phyloP scores from a whole-genome alignment of 2,888 invertebrate species.

The Caenorhabditis auriculariae region DNA sequence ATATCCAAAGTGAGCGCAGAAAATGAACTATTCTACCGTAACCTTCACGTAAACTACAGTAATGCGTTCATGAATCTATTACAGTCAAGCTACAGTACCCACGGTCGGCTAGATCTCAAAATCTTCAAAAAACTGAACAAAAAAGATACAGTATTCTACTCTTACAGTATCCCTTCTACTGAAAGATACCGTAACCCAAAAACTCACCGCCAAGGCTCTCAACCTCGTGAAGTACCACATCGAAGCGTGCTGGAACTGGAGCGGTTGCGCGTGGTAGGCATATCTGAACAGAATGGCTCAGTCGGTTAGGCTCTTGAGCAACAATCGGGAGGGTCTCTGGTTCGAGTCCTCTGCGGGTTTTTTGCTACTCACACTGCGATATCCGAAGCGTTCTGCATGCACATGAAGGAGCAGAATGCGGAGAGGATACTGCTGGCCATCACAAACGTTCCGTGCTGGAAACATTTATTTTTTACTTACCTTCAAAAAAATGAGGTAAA shows the following conservation, averaged over 20 bases:
- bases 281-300: slow-evolving; percentile 14
- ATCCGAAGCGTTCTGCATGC: slow-evolving; percentile 26
- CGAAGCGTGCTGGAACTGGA: slow-evolving; percentile 38
- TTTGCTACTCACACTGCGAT: slow-evolving; percentile 8
- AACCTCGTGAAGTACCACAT: slow-evolving; percentile 34
- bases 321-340: too few relatives aligned
- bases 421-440: slow-evolving; percentile 16
- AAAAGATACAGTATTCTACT: too few relatives aligned
- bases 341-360: neutral
- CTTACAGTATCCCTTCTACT: too few relatives aligned
- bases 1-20: too few relatives aligned
- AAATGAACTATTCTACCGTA: too few relatives aligned
- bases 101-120: too few relatives aligned
- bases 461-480: neutral
- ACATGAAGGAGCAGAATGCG: slow-evolving; percentile 26
- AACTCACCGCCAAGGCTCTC: slow-evolving; percentile 14
- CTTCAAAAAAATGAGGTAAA: neutral
- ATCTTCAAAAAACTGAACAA: too few relatives aligned
- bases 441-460: slow-evolving; percentile 34
- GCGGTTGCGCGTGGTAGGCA: slow-evolving; percentile 28
- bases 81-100: too few relatives aligned
- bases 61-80: too few relatives aligned
- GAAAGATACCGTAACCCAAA: neutral
- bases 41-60: too few relatives aligned
- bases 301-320: too few relatives aligned